Conservation (phyloP, 2,888 invertebrate species). For the Heliconius charithonia region DNA sequence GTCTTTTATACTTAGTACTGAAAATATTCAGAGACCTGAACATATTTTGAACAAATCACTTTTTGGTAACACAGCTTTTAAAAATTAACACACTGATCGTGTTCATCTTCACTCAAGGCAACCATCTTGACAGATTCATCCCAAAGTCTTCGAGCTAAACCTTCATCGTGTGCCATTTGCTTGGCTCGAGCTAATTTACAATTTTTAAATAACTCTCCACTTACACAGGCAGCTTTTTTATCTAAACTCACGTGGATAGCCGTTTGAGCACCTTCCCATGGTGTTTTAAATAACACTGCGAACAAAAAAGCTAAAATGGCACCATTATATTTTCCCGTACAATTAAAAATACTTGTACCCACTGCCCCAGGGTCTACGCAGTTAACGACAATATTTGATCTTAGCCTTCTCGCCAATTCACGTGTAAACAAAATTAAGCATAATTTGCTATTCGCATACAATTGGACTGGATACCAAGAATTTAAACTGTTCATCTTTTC, state of each 20-base stretch:
- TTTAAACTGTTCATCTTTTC: conserved; percentile 86
- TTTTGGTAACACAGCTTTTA: background rate
- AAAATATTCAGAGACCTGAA: background rate
- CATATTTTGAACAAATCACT: background rate
- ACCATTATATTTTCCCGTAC: conserved; percentile 73
- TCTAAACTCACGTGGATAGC: conserved; percentile 88
- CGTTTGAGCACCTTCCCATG: conserved; percentile 92
- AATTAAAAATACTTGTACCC: conserved; percentile 89
- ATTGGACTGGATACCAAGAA: conserved; percentile 72
- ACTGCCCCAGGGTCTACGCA: conserved; percentile 93
- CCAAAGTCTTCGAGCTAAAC: conserved; percentile 90
- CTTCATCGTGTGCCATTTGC: conserved; percentile 85
- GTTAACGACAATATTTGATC: conserved; percentile 88
- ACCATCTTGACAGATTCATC: conserved; percentile 88
- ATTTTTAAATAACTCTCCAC: conserved; percentile 91
- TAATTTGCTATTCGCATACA: conserved; percentile 87
- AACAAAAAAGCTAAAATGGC: conserved; percentile 84
- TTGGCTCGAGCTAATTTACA: conserved; percentile 85
- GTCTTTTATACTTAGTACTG: background rate
- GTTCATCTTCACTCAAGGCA: conserved; percentile 86
- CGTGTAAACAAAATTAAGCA: conserved; percentile 88
- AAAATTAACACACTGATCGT: conserved; percentile 79
- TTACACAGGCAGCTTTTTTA: conserved; percentile 86
- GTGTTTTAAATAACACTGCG: conserved; percentile 88
- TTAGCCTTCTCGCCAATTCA: conserved; percentile 87